Conservation (phyloP, 2,113 vertebrate species). For the Spermophilus dauricus region DNA sequence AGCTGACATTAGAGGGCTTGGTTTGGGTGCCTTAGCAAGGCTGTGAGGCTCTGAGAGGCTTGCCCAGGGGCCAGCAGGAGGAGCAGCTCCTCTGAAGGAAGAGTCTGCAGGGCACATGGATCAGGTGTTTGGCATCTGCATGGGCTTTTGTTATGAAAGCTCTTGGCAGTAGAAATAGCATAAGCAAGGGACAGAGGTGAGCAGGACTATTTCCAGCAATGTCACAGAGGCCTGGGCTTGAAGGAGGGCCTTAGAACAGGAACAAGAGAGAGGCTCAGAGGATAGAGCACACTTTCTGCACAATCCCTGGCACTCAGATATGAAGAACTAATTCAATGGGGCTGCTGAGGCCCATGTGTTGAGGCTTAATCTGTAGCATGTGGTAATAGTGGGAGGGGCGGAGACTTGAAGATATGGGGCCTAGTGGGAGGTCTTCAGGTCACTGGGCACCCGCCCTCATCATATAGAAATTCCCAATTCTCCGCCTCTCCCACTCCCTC, state of each 20-base stretch:
- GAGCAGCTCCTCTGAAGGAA: background rate
- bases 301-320: too few relatives aligned
- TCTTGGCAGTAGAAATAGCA: background rate
- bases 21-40: background rate
- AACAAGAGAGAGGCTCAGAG: too few relatives aligned
- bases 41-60: background rate
- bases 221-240: background rate
- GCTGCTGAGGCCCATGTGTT: background rate
- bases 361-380: background rate
- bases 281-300: rapidly evolving
- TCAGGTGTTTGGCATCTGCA: rapidly evolving
- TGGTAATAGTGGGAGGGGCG: background rate
- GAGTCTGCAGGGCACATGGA: background rate
- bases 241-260: too few relatives aligned
- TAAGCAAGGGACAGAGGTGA: background rate
- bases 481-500: too few relatives aligned
- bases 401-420: background rate
- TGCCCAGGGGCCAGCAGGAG: background rate
- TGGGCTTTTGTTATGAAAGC: background rate
- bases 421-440: background rate
- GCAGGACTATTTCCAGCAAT: background rate
- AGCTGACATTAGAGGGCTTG: background rate
- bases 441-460: background rate
- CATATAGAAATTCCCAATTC: too few relatives aligned
- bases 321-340: background rate